Conservation (phyloP, 2,888 invertebrate species). For the Clunio marinus region DNA sequence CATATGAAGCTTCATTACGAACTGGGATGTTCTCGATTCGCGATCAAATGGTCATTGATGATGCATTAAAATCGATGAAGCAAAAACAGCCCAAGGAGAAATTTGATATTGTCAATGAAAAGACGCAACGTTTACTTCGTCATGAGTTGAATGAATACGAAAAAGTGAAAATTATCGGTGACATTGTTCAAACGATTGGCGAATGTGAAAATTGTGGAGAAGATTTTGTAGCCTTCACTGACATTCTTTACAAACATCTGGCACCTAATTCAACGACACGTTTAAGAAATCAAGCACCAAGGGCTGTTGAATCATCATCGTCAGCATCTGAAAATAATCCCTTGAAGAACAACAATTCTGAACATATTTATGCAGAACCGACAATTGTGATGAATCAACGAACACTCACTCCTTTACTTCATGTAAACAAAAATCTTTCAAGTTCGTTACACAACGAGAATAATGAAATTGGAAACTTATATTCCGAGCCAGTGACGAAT, state of each 20-base stretch:
- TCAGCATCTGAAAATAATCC: too few relatives aligned
- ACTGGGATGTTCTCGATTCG: constrained; percentile 43
- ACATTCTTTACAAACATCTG: constrained; percentile 45
- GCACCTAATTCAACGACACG: constrained; percentile 41
- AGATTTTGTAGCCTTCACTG: constrained; percentile 46
- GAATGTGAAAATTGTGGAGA: constrained; percentile 44
- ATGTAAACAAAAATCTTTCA: constrained; percentile 46
- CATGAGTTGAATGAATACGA: constrained; percentile 45
- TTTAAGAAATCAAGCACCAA: constrained; percentile 40
- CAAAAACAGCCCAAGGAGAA: constrained; percentile 45
- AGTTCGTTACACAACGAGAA: constrained; percentile 45
- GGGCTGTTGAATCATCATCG: constrained; percentile 40
- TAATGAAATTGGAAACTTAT: constrained; percentile 11
- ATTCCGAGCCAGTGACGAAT: constrained; percentile 32
- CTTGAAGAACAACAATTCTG: too few relatives aligned
- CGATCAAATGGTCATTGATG: constrained; percentile 45
- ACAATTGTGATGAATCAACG: constrained; percentile 45
- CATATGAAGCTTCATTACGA: constrained; percentile 34
- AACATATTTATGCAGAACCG: constrained; percentile 48
- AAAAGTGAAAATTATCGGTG: constrained; percentile 45
- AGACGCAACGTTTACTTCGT: constrained; percentile 43
- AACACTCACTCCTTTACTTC: constrained; percentile 40
- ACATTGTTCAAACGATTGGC: constrained; percentile 44
- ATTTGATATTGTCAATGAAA: constrained; percentile 44
- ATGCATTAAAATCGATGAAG: constrained; percentile 44